Evolutionary conservation across 1,140 invertebrate species (phyloP).

Genomic region (Lucilia cuprina): DNA sequence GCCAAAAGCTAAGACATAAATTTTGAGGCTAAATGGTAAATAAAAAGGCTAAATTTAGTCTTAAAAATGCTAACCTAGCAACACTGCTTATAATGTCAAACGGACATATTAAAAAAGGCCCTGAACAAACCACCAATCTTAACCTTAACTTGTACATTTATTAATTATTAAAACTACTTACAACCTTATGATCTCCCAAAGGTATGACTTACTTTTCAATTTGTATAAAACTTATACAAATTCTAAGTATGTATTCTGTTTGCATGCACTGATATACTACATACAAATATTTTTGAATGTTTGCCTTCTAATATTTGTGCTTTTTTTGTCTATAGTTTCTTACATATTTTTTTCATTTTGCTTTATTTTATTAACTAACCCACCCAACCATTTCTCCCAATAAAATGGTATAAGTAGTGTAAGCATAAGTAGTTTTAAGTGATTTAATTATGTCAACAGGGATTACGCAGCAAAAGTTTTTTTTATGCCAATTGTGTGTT

Average conservation of each 20-base stretch:
- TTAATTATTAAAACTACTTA: too few species aligned
- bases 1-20: too few species aligned
- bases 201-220: constrained; percentile 14
- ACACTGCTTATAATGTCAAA: too few species aligned
- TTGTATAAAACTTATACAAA: background rate
- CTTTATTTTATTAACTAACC: background rate
- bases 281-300: background rate
- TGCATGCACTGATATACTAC: background rate
- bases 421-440: constrained; percentile 22
- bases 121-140: too few species aligned
- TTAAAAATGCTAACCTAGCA: too few species aligned
- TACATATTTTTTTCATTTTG: background rate
- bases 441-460: constrained; percentile 33
- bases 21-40: too few species aligned
- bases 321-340: background rate
- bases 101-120: too few species aligned
- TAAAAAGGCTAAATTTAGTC: too few species aligned
- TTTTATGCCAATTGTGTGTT: background rate
- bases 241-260: background rate
- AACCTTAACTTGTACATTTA: too few species aligned
- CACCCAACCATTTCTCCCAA: background rate
- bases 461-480: background rate
- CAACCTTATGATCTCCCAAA: background rate
- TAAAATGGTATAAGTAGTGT: background rate
- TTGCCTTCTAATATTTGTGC: constrained; percentile 5